Evolutionary conservation across 2,888 invertebrate genomes (phyloP).

Genomic region (Lasioglossum figueresi): DNA sequence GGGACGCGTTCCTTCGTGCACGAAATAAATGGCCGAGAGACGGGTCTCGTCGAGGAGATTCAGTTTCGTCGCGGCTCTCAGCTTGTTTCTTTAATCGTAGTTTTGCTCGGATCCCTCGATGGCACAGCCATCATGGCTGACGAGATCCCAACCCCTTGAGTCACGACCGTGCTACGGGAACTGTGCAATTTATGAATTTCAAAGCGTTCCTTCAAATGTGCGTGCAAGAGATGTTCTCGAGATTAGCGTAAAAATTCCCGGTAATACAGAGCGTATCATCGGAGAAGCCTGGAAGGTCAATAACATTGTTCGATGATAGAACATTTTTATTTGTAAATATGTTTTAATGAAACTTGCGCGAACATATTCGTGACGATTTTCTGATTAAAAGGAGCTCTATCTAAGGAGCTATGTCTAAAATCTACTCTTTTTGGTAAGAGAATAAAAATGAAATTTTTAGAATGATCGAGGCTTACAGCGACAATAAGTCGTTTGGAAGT

Average conservation of each 20-base stretch:
- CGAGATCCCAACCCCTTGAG: background rate
- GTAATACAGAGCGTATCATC: background rate
- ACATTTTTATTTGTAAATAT: background rate
- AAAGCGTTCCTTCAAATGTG: no score
- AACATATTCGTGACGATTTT: no score
- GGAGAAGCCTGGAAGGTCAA: no score
- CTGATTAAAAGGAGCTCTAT: no score
- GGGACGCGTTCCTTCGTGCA: constrained; percentile 51
- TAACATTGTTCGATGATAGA: background rate
- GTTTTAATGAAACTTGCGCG: background rate
- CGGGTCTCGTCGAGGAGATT: constrained; percentile 38
- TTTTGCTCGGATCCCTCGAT: background rate
- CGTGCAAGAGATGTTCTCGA: background rate
- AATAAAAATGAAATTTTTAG: background rate
- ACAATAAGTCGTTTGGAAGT: no score
- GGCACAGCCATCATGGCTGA: background rate
- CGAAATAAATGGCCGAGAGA: constrained; percentile 65
- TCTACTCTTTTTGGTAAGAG: background rate
- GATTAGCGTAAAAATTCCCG: background rate
- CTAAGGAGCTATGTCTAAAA: background rate
- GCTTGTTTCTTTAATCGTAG: constrained; percentile 44
- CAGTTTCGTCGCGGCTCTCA: constrained; percentile 44
- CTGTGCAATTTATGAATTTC: background rate
- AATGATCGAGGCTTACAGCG: background rate
- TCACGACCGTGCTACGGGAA: background rate